phyloP scores from a whole-genome alignment of 2,797 vertebrate species.

The Crocodylus rhombifer region DNA sequence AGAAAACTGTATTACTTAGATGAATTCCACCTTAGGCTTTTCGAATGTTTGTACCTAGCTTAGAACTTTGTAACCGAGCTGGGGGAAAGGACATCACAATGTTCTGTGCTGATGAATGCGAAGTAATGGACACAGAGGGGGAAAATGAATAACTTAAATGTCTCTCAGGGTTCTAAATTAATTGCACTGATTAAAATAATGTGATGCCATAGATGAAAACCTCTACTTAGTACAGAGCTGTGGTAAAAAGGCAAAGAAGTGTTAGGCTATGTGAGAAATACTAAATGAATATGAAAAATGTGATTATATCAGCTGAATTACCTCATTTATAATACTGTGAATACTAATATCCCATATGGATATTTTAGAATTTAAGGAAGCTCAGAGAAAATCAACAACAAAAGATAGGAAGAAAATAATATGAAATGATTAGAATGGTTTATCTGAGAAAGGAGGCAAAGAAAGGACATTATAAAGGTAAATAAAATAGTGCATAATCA shows the following conservation, averaged over 20 bases:
- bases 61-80: background rate
- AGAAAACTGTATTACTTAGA: too few relatives aligned
- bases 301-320: too few relatives aligned
- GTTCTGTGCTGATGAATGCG: background rate
- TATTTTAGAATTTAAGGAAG: background rate
- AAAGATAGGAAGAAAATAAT: background rate
- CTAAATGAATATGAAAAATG: too few relatives aligned
- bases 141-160: background rate
- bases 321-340: background rate
- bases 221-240: background rate
- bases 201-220: background rate
- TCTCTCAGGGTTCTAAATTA: background rate
- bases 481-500: background rate
- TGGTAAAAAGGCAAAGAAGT: accelerated
- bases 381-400: background rate
- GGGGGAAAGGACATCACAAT: background rate
- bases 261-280: too few relatives aligned
- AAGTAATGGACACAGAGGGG: background rate
- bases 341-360: background rate
- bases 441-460: background rate
- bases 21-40: too few relatives aligned
- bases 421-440: background rate
- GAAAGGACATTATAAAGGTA: background rate
- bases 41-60: too few relatives aligned
- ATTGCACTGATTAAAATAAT: background rate